Base-by-base conservation (phyloP, 2,888 invertebrate genomes). In the Aspidiotus destructor region DNA sequence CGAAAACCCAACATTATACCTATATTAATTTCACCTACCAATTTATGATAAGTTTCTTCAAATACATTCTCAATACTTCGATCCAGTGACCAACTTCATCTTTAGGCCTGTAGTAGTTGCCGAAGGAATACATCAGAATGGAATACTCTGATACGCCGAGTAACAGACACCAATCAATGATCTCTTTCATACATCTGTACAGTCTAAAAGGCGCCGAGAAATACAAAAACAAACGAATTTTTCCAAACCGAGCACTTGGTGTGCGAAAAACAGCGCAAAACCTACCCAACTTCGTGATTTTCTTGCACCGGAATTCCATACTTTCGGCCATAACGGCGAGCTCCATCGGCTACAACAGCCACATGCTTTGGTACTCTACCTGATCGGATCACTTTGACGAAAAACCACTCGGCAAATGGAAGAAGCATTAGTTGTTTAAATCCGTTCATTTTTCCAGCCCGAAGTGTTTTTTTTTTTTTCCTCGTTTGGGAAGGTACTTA, bases 241-340 rank as follows among this genome's bases (percentile, higher is more conserved):
- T 28, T 28, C 28, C 28, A 60, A 41, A 54, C 17, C n/a, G 9
- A 16, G 11, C 17, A 41, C 60, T 11, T 40, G 41, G 41, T 28
- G 28, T 28, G 28, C 28, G 28, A 28, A 28, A 28, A 28, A 28
- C 28, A 28, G 5, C 5, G 48, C 11, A 48, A 48, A 28, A 60
- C 28, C 17, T 68, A 68, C 68, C 68, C 68, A 42, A 69, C 48
- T 57, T 69, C 69, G 28, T 69, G 69, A 44, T 69, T 69, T 42
- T 69, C 69, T 15, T 62, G 62, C 9, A 69, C 69, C 10, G 69
- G 62, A 15, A 69, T 69, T 11, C 42, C 16, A 17, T 69, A 55
- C 13, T 62, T 62, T 62, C 55, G 53, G 44, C 69, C 69, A 48
- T 62, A 69, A 48, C 69, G 17, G 28, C 69, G 62, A 57, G 69